These are phyloP conservation scores for Gisinianus flammeolus DNA, from an alignment of 2,888 invertebrate species.

Conservation along the genomic window DNA sequence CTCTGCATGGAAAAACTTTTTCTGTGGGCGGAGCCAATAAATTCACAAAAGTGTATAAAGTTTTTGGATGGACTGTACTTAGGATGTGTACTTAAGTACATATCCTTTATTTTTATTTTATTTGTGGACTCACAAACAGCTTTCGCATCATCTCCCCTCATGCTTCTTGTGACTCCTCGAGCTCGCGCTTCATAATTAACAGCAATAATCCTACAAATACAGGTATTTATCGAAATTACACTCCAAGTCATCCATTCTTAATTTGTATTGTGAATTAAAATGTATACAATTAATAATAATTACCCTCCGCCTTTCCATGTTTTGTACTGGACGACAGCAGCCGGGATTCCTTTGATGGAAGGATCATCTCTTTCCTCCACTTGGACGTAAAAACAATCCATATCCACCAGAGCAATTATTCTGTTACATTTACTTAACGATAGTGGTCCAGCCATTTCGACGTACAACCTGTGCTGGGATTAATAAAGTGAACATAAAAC, in stretches of 20 bases:
- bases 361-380: slow-evolving; percentile 93
- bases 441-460: not conserved
- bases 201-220: slow-evolving; percentile 81
- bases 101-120: too few relatives aligned
- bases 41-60: too few relatives aligned
- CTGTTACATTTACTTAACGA: not conserved
- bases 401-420: slow-evolving; percentile 88
- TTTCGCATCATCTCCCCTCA: slow-evolving; percentile 91
- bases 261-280: not conserved
- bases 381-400: slow-evolving; percentile 99
- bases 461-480: too few relatives aligned
- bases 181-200: slow-evolving; percentile 95
- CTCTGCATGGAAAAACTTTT: too few relatives aligned
- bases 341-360: slow-evolving; percentile 80
- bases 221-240: not conserved
- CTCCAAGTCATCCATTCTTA: not conserved
- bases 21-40: too few relatives aligned
- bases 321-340: slow-evolving; percentile 96
- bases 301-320: slow-evolving; percentile 93
- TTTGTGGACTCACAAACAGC: too few relatives aligned
- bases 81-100: too few relatives aligned
- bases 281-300: slow-evolving; percentile 48
- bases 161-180: slow-evolving; percentile 85
- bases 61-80: too few relatives aligned
- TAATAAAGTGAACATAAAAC: too few relatives aligned